A percentile compares a stretch with the other conserved stretches of the same genome.
These are phyloP conservation scores for Amorpha juglandis DNA, from an alignment of 2,888 invertebrate species.

Conservation along the genomic window DNA sequence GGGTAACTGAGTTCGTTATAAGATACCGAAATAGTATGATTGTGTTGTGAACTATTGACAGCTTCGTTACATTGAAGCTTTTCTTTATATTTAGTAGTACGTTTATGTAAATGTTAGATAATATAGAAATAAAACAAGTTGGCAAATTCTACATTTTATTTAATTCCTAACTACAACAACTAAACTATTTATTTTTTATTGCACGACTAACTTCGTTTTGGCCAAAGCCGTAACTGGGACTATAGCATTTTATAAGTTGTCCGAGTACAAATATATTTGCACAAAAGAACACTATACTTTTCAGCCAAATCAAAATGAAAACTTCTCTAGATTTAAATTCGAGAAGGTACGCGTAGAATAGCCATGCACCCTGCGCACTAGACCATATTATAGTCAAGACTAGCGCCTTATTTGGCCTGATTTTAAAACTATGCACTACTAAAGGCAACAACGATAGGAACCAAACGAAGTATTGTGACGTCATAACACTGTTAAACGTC, in stretches of 20 bases:
- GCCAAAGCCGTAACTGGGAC: conserved; percentile 65
- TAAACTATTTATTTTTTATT: conserved; percentile 33
- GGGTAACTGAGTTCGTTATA: neutral
- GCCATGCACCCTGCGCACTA: conserved; percentile 92
- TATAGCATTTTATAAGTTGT: conserved; percentile 79
- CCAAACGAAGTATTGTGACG: conserved; percentile 99
- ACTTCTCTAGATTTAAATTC: conserved; percentile 95
- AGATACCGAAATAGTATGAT: neutral
- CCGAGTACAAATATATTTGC: conserved; percentile 90
- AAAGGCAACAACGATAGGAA: conserved; percentile 95
- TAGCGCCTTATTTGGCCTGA: conserved; percentile 76
- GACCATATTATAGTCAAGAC: conserved; percentile 86
- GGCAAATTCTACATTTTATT: conserved; percentile 26
- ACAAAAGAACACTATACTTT: conserved; percentile 92
- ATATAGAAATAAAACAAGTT: conserved; percentile 27
- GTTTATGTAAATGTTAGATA: conserved; percentile 17
- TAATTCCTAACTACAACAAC: conserved; percentile 31
- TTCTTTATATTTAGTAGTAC: conserved; percentile 2
- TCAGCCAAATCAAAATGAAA: conserved; percentile 93
- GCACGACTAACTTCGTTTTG: conserved; percentile 32
- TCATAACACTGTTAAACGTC: conserved; percentile 96
- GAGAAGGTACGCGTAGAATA: conserved; percentile 94
- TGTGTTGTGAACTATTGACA: neutral
- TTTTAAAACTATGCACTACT: conserved; percentile 88
- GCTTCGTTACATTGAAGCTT: neutral